Conservation (phyloP, 2,113 vertebrate species). For the Bufo gargarizans region DNA sequence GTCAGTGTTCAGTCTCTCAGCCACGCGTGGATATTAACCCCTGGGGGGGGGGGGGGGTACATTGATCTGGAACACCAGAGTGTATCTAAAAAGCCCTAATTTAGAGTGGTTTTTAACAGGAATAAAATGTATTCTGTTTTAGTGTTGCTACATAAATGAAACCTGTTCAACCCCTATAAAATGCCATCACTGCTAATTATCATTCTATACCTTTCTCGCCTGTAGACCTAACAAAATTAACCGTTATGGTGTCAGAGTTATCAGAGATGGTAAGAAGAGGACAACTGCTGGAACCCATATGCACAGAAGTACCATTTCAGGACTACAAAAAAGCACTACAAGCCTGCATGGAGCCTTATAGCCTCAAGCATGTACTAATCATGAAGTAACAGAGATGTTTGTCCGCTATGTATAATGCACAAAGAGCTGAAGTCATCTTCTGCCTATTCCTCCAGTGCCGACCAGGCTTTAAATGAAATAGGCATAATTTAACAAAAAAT, state of each 20-base stretch:
- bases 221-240: slow-evolving; percentile 59
- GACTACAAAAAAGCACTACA: slow-evolving; percentile 56
- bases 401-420: neutral
- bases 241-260: slow-evolving; percentile 55
- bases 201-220: slow-evolving; percentile 24
- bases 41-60: too few species aligned
- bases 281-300: slow-evolving; percentile 47
- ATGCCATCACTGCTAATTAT: too few species aligned
- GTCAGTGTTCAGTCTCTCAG: too few species aligned
- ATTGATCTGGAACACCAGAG: too few species aligned
- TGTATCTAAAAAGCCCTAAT: too few species aligned
- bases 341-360: slow-evolving; percentile 37
- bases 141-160: too few species aligned
- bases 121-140: too few species aligned
- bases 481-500: too few species aligned
- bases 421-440: neutral
- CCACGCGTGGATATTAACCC: too few species aligned
- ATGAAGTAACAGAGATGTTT: slow-evolving; percentile 54
- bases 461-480: neutral
- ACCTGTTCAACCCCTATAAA: too few species aligned
- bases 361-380: slow-evolving; percentile 60
- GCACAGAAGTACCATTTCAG: slow-evolving; percentile 47
- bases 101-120: too few species aligned
- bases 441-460: neutral
- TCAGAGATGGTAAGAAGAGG: slow-evolving; percentile 59